Conservation (phyloP, 1,140 invertebrate species). For the Eriocheir sinensis region DNA sequence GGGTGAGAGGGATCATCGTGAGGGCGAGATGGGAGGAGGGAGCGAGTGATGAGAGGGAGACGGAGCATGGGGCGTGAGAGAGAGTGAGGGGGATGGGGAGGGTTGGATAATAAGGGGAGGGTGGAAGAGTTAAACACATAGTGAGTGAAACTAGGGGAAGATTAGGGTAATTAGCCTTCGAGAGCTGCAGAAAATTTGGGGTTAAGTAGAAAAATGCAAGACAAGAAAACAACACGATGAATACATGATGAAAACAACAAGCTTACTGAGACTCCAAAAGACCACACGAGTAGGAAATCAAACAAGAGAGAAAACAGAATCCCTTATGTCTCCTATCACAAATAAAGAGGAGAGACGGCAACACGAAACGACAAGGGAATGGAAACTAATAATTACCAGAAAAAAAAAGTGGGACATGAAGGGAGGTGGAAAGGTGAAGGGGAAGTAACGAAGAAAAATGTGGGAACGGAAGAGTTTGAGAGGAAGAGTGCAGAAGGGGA, state of each 20-base stretch:
- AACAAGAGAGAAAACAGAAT: neutral
- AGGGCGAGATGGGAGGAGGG: too few species aligned
- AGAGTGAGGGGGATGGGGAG: too few species aligned
- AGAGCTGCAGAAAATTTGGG: neutral
- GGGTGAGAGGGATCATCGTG: too few species aligned
- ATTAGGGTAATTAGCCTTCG: neutral
- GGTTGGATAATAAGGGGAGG: slow-evolving; percentile 10
- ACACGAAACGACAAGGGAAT: neutral
- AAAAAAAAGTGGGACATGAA: neutral
- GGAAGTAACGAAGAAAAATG: slow-evolving; percentile 5
- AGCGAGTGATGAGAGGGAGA: neutral
- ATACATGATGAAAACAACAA: neutral
- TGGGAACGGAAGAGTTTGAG: neutral
- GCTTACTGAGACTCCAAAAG: neutral
- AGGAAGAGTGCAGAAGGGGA: neutral
- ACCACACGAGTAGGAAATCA: neutral
- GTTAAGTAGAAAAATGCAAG: neutral
- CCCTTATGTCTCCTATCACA: neutral
- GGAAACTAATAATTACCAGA: neutral
- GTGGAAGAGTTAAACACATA: slow-evolving; percentile 15
- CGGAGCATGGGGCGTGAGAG: neutral
- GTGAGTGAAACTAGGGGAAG: slow-evolving; percentile 12
- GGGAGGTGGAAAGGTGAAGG: neutral
- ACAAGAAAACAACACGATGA: neutral
- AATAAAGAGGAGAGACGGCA: neutral